Percentiles rank a stretch among this genome's conserved stretches.
phyloP scores from a whole-genome alignment of 2,888 invertebrate species.

The Scaptomyza polygonia region DNA sequence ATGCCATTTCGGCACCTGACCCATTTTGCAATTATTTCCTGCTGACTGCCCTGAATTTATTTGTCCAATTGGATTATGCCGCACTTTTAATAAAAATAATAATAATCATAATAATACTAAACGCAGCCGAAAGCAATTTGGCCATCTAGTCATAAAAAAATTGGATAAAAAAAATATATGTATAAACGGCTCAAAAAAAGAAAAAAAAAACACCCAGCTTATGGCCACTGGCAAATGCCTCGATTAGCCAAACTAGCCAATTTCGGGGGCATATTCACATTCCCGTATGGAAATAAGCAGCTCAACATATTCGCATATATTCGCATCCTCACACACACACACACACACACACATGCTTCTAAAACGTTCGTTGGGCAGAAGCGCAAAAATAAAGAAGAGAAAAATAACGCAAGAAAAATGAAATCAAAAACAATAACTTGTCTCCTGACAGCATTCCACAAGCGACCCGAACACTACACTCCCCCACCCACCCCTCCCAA shows the following conservation, averaged over 20 bases:
- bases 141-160: slow-evolving; percentile 45
- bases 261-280: slow-evolving; percentile 48
- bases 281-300: slow-evolving; percentile 73
- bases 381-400: slow-evolving; percentile 30
- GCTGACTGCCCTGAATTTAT: slow-evolving; percentile 45
- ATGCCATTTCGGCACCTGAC: slow-evolving; percentile 29
- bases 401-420: slow-evolving; percentile 70
- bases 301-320: slow-evolving; percentile 29
- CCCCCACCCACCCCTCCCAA: slow-evolving; percentile 49
- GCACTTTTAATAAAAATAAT: slow-evolving; percentile 47
- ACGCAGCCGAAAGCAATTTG: slow-evolving; percentile 59
- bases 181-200: slow-evolving; percentile 29
- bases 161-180: slow-evolving; percentile 22
- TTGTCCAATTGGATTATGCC: slow-evolving; percentile 27
- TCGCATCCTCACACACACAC: slow-evolving; percentile 6
- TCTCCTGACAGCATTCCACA: slow-evolving; percentile 77
- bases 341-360: slow-evolving; percentile 38
- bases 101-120: slow-evolving; percentile 43
- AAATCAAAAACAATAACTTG: slow-evolving; percentile 81
- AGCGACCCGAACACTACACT: slow-evolving; percentile 51
- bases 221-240: slow-evolving; percentile 68
- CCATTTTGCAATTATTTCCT: slow-evolving; percentile 49
- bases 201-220: slow-evolving; percentile 58
- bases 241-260: slow-evolving; percentile 76
- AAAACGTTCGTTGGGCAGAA: slow-evolving; percentile 50